Evolutionary conservation across 2,888 invertebrate species (phyloP).

Genomic region (Drosophila diplacantha): DNA sequence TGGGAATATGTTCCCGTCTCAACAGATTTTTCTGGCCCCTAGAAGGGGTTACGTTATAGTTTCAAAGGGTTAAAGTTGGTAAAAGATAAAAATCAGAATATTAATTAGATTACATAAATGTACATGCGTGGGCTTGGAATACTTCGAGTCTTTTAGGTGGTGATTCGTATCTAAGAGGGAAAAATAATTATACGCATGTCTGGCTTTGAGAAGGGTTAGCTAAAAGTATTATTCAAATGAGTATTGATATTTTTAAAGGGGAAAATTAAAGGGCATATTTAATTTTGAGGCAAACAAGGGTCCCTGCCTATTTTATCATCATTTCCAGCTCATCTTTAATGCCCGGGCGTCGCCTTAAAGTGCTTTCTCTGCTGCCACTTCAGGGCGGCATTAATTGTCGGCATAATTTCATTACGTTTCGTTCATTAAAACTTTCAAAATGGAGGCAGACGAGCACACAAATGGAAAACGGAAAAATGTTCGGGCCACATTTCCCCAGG

Average conservation of each 20-base stretch:
- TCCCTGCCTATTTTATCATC: not conserved
- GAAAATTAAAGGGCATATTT: not conserved
- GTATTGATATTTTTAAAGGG: not conserved
- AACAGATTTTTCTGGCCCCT: not conserved
- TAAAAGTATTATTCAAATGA: not conserved
- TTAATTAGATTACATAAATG: not conserved
- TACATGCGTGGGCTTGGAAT: not conserved
- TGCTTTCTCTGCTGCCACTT: conserved; percentile 30
- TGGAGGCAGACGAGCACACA: conserved; percentile 32
- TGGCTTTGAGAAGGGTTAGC: not conserved
- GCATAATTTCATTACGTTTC: conserved; percentile 64
- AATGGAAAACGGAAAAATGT: conserved; percentile 38
- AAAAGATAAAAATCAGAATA: conserved; percentile 2
- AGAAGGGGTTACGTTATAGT: not conserved
- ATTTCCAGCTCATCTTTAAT: not conserved
- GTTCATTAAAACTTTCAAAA: conserved; percentile 66
- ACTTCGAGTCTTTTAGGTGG: not conserved
- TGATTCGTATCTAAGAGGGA: not conserved
- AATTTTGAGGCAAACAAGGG: not conserved
- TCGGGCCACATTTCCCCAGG: conserved; percentile 37
- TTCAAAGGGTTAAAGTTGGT: not conserved
- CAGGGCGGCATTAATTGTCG: conserved; percentile 57
- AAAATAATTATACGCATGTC: conserved; percentile 2
- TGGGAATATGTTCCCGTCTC: not conserved
- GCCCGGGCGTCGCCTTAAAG: conserved; percentile 23